Evolutionary conservation across 2,888 invertebrate species (phyloP), one percentile per base, ranked within the genome.

Genomic region (Diarsia rubi): DNA sequence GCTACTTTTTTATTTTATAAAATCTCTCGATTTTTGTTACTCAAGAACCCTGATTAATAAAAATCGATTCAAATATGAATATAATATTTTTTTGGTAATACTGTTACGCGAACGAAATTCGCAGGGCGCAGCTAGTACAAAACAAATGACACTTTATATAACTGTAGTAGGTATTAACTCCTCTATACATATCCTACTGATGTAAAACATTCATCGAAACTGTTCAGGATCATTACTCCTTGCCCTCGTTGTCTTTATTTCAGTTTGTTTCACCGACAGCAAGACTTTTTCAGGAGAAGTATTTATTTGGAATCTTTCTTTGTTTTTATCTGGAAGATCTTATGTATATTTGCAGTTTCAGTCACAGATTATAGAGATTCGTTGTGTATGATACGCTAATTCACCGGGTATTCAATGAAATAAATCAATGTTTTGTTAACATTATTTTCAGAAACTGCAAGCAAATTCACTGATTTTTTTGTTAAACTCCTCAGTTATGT

Each of bases 211-310:
- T 94, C 93, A 94, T 93, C 88, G 93, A 91, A 93, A 90, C 91
- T 91, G 94, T 95, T 95, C 93, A 81, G 93, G 92, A 93, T 94
- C 95, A 95, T 95, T 95, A 95, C 94, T 94, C 95, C 92, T 92
- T 94, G 94, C 94, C 95, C 94, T 92, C 92, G 91, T 94, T 93
- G 94, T 94, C 91, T 93, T 91, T 92, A 91, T 93, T 93, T 92
- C 90, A 91, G 91, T 94, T 92, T 94, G 93, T 93, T 91, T 91
- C 69, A 90, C 91, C 88, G 86, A 85, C 79, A 64, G 83, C 88
- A 82, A 65, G 81, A 82, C 81, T 85, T 87, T 89, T 88, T 86
- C 85, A 85, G 77, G 76, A 80, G 76, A 79, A 83, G 83, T 83
- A 84, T 84, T 78, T 78, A 77, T 81, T 75, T 62, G 63, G 47